A percentile compares a stretch with the other conserved stretches of the same genome.
phyloP scores from a whole-genome alignment of 2,888 invertebrate genomes.

The Acronicta aceris region DNA sequence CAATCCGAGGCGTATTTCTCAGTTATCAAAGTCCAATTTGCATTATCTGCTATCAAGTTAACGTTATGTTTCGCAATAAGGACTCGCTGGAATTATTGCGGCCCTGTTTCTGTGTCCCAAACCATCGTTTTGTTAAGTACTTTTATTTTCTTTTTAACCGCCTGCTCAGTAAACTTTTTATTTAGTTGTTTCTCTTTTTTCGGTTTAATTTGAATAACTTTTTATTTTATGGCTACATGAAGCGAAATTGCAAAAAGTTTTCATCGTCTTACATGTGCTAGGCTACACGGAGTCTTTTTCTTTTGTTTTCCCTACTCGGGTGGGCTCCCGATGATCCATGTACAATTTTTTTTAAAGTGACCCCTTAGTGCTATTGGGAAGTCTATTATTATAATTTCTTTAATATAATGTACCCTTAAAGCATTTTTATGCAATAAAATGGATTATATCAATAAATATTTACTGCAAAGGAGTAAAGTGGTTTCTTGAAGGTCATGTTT shows the following conservation, averaged over 20 bases:
- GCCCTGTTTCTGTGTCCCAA: slow-evolving; percentile 52
- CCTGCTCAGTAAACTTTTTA: slow-evolving; percentile 65
- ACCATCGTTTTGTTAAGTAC: slow-evolving; percentile 63
- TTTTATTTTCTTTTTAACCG: slow-evolving; percentile 67
- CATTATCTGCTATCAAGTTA: slow-evolving; percentile 62
- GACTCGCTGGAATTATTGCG: slow-evolving; percentile 51
- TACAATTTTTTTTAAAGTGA: no score
- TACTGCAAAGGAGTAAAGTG: neutral
- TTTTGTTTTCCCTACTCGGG: slow-evolving; percentile 16
- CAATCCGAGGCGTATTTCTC: slow-evolving; percentile 72
- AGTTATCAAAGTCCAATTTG: slow-evolving; percentile 73
- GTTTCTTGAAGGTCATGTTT: slow-evolving; percentile 20
- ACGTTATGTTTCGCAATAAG: slow-evolving; percentile 54
- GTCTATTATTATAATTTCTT: no score
- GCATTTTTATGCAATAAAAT: neutral
- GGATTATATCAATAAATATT: slow-evolving; percentile 15
- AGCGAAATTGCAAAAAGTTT: slow-evolving; percentile 49
- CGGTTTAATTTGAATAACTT: slow-evolving; percentile 56
- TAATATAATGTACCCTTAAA: neutral
- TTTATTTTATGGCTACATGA: slow-evolving; percentile 55
- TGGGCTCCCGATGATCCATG: neutral
- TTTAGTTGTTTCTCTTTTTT: slow-evolving; percentile 61
- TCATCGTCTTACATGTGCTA: slow-evolving; percentile 29
- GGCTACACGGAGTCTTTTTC: slow-evolving; percentile 8
- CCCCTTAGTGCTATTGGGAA: no score